phyloP scores from a whole-genome alignment of 2,888 invertebrate species.

The Andrena trimmerana region DNA sequence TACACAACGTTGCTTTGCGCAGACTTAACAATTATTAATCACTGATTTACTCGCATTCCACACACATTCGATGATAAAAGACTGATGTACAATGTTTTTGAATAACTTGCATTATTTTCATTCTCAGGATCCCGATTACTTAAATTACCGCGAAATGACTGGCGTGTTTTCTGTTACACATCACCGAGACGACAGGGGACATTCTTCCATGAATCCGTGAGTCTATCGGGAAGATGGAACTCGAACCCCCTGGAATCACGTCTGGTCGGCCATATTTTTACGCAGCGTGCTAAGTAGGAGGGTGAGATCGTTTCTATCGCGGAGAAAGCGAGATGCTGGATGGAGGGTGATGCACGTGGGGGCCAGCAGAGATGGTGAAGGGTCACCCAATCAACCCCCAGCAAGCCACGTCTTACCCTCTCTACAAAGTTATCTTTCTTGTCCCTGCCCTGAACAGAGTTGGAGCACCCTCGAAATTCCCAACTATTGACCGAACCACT shows the following conservation, averaged over 20 bases:
- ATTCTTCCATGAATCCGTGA: slow-evolving; percentile 33
- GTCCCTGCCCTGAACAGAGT: slow-evolving; percentile 78
- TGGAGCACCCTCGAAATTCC: slow-evolving; percentile 73
- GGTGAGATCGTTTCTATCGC: slow-evolving; percentile 81
- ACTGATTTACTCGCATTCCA: too few species aligned
- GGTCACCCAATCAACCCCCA: slow-evolving; percentile 84
- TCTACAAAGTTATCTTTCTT: slow-evolving; percentile 84
- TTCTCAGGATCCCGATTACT: too few species aligned
- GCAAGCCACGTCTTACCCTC: slow-evolving; percentile 83
- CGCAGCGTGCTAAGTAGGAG: slow-evolving; percentile 24
- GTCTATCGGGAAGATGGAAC: slow-evolving; percentile 50
- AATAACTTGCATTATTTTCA: too few species aligned
- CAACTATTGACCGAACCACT: slow-evolving; percentile 76
- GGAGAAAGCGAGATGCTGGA: slow-evolving; percentile 72
- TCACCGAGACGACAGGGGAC: slow-evolving; percentile 21
- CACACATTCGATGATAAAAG: too few species aligned
- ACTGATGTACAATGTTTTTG: too few species aligned
- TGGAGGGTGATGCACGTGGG: slow-evolving; percentile 71
- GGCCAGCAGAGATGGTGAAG: slow-evolving; percentile 71
- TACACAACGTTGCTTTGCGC: too few species aligned
- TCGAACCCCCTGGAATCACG: slow-evolving; percentile 75
- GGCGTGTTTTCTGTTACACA: slow-evolving; percentile 7
- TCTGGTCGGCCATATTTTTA: slow-evolving; percentile 83
- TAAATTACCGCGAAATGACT: too few species aligned
- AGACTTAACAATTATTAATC: too few species aligned